phyloP scores from a whole-genome alignment of 2,888 invertebrate genomes.

The Psylliodes chrysocephalus region DNA sequence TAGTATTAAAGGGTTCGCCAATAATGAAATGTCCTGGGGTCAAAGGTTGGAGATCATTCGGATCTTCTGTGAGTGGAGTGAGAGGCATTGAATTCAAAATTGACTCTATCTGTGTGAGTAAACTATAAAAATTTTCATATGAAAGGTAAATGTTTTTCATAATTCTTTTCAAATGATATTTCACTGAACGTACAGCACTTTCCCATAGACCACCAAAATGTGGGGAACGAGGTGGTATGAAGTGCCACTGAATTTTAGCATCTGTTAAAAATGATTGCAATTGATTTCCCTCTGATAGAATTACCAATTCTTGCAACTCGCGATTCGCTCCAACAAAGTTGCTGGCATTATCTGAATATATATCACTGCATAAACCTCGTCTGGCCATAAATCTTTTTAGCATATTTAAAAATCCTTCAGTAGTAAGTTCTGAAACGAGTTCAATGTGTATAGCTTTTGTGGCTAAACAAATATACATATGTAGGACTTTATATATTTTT shows the following conservation, averaged over 20 bases:
- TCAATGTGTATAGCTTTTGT: not conserved
- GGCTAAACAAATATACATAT: not conserved
- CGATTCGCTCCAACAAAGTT: not conserved
- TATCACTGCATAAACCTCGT: not conserved
- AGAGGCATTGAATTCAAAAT: not conserved
- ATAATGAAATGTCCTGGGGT: too few species aligned
- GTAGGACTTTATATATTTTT: too few species aligned
- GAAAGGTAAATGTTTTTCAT: not conserved
- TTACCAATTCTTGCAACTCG: not conserved
- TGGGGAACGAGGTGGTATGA: not conserved
- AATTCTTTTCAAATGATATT: not conserved
- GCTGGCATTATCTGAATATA: not conserved
- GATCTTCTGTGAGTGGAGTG: not conserved
- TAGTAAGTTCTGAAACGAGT: not conserved
- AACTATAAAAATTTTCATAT: not conserved
- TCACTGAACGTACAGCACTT: not conserved
- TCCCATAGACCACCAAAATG: not conserved
- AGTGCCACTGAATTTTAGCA: not conserved
- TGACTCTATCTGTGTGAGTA: not conserved
- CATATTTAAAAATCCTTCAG: not conserved
- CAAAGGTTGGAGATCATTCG: too few species aligned
- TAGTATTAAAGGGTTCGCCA: too few species aligned
- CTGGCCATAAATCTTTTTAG: not conserved
- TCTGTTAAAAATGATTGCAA: not conserved
- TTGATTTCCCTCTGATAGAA: not conserved